Base-by-base conservation (phyloP, 2,113 vertebrate genomes). In the Antigone vipio region DNA sequence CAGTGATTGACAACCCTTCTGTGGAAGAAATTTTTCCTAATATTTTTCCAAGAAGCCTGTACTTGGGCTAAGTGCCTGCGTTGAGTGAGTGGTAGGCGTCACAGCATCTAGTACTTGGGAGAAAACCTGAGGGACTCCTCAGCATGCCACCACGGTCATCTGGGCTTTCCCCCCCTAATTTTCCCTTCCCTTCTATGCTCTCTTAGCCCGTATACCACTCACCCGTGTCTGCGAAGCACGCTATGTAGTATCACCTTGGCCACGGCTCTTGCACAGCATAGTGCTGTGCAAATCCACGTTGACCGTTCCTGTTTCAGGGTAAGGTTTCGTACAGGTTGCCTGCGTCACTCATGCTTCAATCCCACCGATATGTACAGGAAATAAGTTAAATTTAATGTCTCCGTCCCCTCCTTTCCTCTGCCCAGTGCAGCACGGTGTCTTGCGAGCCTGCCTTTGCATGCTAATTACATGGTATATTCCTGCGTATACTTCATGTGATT, bases 301-400 rank as follows among this genome's bases (percentile, higher is more conserved):
- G 6, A 11, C 62, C 2, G 9, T 8, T 30, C 35, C 73, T 12
- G 27, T 44, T 52, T 14, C 26, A 22, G 16, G 30, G 7, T 10
- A 3, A 29, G 9, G 23, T 30, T 32, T 63, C 16, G 32, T 19
- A 6, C 14, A 2, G 35, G n/a, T 34, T 50, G 7, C 23, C 67
- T 15, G 12, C 6, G 2, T 42, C 35, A 5, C 55, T 29, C 1
- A 0, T 9, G n/a, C 66, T 24, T 34, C 24, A 10, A 13, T 20
- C 75, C 68, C 34, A 13, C 20, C 3, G 3, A 3, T 9, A 27
- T 1, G 9, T 7, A 7, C n/a, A 26, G 40, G 32, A 68, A 38
- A 47, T 5, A 32, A 16, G 27, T 38, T 9, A 2, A 42, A n/a
- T 15, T 50, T 22, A 7, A 1, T 9, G 56, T 22, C 50, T 34